These are phyloP conservation scores for Drosophila multiciliata DNA, from an alignment of 2,888 invertebrate genomes.

Conservation along the genomic window DNA sequence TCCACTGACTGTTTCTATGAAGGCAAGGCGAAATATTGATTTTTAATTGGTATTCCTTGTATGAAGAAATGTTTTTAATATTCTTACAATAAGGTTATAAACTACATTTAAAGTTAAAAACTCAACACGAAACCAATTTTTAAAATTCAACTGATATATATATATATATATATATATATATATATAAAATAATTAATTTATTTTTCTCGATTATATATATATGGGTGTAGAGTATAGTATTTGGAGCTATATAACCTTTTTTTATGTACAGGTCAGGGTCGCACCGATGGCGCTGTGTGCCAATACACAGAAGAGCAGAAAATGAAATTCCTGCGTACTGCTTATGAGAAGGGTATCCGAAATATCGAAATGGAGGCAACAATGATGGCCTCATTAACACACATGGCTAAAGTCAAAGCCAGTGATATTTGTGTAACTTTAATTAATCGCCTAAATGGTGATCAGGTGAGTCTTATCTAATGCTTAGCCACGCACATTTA, in stretches of 20 bases:
- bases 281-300: conserved; percentile 91
- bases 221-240: neutral
- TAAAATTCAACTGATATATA: too few species aligned
- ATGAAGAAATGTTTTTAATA: neutral
- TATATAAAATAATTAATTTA: too few species aligned
- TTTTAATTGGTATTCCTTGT: neutral
- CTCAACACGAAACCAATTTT: neutral
- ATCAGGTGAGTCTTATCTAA: conserved; percentile 86
- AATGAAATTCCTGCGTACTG: conserved; percentile 86
- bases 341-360: conserved; percentile 87
- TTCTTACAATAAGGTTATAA: neutral
- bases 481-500: neutral
- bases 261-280: conserved; percentile 88
- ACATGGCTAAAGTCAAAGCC: conserved; percentile 88
- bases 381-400: conserved; percentile 89
- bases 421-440: conserved; percentile 91
- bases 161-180: too few species aligned
- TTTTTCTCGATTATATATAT: too few species aligned
- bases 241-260: neutral
- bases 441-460: conserved; percentile 89
- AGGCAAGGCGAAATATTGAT: conserved; percentile 85
- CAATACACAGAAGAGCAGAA: conserved; percentile 88
- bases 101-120: neutral
- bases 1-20: conserved; percentile 93
- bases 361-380: conserved; percentile 94